Conservation (phyloP, 1,140 invertebrate species). For the Caenorhabditis latens region DNA sequence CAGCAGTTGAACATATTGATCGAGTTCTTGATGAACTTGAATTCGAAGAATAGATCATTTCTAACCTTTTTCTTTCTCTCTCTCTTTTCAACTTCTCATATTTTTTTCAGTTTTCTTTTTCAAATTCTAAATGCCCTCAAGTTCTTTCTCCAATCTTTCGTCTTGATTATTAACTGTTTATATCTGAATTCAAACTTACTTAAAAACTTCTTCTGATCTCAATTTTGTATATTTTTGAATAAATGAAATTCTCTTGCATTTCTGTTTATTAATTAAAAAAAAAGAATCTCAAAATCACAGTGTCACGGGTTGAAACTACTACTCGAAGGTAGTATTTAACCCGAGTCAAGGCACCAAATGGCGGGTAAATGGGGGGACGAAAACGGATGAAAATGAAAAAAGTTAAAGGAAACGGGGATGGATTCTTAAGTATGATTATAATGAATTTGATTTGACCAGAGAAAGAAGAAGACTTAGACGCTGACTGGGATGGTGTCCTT, state of each 20-base stretch:
- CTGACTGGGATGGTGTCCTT: not conserved
- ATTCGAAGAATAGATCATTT: not conserved
- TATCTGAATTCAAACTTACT: not conserved
- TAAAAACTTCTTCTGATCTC: not conserved
- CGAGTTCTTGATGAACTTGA: slow-evolving; percentile 62
- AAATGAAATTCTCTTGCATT: not conserved
- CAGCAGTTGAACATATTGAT: slow-evolving; percentile 62
- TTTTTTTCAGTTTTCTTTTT: not conserved
- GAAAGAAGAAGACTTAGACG: not conserved
- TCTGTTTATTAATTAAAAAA: not conserved
- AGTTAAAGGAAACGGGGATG: not conserved
- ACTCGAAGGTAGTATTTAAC: slow-evolving; percentile 17
- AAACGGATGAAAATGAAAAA: not conserved
- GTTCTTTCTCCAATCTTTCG: not conserved
- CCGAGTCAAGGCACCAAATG: slow-evolving; percentile 6
- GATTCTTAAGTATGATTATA: not conserved
- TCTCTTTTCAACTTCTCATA: not conserved
- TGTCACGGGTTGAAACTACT: slow-evolving; percentile 23
- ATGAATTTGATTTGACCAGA: too few relatives aligned
- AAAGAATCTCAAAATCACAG: not conserved
- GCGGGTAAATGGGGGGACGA: not conserved
- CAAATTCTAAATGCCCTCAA: slow-evolving; percentile 1
- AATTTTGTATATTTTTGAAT: slow-evolving; percentile 14
- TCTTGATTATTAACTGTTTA: not conserved
- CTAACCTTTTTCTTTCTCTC: not conserved